Evolutionary conservation across 2,888 invertebrate species (phyloP).

Genomic region (Ditylenchus weischeri): DNA sequence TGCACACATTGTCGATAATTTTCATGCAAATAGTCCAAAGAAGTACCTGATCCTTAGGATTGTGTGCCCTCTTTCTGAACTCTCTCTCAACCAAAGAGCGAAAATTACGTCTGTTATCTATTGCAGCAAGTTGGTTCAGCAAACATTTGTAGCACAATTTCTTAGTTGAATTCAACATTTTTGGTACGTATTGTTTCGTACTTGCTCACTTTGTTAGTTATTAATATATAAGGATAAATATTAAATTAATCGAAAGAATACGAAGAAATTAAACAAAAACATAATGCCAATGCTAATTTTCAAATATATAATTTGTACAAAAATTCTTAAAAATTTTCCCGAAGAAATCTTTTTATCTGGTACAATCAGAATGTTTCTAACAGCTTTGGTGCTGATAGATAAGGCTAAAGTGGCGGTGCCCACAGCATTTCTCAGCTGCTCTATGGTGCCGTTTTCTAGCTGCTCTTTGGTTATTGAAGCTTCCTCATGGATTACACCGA

Average conservation of each 20-base stretch:
- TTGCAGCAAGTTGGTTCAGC: too few relatives aligned
- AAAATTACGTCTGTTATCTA: too few relatives aligned
- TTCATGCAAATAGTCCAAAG: too few relatives aligned
- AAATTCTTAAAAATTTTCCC: background rate
- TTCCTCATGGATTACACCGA: slow-evolving; percentile 43
- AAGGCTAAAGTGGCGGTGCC: slow-evolving; percentile 29
- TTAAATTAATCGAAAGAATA: background rate
- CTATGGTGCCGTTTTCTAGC: slow-evolving; percentile 49
- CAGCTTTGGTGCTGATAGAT: slow-evolving; percentile 16
- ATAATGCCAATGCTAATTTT: background rate
- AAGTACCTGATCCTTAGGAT: too few relatives aligned
- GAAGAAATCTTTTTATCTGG: background rate
- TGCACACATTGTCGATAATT: too few relatives aligned
- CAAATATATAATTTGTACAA: background rate
- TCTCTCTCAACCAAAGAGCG: too few relatives aligned
- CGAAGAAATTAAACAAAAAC: background rate
- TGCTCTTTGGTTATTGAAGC: slow-evolving; percentile 42
- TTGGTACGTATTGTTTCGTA: too few relatives aligned
- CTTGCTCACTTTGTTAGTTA: too few relatives aligned
- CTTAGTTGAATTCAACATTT: too few relatives aligned
- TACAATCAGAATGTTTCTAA: slow-evolving; percentile 12
- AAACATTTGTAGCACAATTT: too few relatives aligned
- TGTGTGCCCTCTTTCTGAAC: too few relatives aligned
- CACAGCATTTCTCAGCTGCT: slow-evolving; percentile 20
- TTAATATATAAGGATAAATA: too few relatives aligned